Evolutionary conservation across 2,888 invertebrate species (phyloP).

Genomic region (Noctua janthe): DNA sequence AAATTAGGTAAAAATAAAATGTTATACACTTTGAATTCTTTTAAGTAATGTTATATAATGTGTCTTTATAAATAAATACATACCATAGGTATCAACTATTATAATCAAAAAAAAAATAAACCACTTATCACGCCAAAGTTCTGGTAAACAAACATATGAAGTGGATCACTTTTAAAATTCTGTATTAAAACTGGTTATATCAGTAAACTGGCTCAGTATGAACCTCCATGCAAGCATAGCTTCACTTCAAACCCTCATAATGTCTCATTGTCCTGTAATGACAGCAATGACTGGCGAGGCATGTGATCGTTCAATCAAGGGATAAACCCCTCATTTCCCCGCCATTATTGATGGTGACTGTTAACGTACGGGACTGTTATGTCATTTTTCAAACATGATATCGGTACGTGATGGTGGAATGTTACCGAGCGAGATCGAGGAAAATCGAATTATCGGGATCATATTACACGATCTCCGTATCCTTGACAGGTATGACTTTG

Average conservation of each 20-base stretch:
- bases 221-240: not conserved
- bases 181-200: not conserved
- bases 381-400: conserved; percentile 65
- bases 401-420: conserved; percentile 5
- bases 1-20: no score
- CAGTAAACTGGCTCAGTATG: not conserved
- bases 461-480: not conserved
- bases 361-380: conserved; percentile 48
- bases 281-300: conserved; percentile 3
- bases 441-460: conserved; percentile 16
- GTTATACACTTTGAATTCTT: no score
- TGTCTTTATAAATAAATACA: no score
- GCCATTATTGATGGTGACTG: conserved; percentile 65
- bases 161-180: not conserved
- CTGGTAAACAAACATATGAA: not conserved
- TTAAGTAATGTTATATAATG: no score
- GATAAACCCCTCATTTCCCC: conserved; percentile 69
- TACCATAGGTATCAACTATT: no score
- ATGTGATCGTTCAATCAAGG: conserved; percentile 54
- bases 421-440: conserved; percentile 18
- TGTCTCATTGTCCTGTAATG: not conserved
- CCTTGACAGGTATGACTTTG: not conserved
- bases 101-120: no score
- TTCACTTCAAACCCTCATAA: conserved; percentile 2
- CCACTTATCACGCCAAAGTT: no score